Conservation (phyloP, 2,888 invertebrate genomes). For the Caenorhabditis zanzibari region DNA sequence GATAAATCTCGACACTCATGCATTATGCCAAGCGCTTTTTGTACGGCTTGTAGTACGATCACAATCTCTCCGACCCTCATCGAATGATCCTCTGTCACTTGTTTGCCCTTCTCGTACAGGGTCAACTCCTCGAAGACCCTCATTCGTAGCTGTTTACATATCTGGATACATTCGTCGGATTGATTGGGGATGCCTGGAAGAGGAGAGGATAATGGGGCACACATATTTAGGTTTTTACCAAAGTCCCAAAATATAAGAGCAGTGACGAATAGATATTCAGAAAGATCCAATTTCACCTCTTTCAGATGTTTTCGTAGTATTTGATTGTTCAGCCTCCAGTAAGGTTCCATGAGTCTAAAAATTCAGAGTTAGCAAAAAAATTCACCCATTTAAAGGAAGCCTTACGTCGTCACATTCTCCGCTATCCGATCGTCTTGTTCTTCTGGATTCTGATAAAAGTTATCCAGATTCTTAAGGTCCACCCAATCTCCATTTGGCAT, state of each 20-base stretch:
- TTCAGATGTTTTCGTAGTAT: constrained; percentile 20
- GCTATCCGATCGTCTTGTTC: constrained; percentile 20
- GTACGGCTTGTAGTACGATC: constrained; percentile 36
- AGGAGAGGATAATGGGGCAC: background rate
- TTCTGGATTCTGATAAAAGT: constrained; percentile 46
- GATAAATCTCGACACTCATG: constrained; percentile 43
- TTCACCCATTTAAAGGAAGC: background rate
- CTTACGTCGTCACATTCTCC: constrained; percentile 24
- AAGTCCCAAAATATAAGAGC: constrained; percentile 52
- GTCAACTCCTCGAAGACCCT: constrained; percentile 31
- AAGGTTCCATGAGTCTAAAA: constrained; percentile 50
- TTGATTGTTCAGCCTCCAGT: constrained; percentile 39
- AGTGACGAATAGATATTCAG: constrained; percentile 37
- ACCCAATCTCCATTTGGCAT: constrained; percentile 51
- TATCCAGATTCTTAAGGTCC: constrained; percentile 10
- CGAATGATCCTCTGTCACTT: constrained; percentile 22
- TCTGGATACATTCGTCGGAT: constrained; percentile 37
- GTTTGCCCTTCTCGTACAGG: constrained; percentile 30
- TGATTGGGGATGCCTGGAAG: constrained; percentile 37
- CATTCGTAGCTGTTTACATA: constrained; percentile 21
- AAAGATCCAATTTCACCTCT: constrained; percentile 20
- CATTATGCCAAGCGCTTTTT: constrained; percentile 30
- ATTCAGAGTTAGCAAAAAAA: too few species aligned
- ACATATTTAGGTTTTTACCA: background rate
- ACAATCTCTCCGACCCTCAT: constrained; percentile 43